A percentile compares a stretch with the other conserved stretches of the same genome.
These are phyloP conservation scores for Phyllostomus discolor DNA, from an alignment of 2,113 vertebrate species.

Conservation along the genomic window DNA sequence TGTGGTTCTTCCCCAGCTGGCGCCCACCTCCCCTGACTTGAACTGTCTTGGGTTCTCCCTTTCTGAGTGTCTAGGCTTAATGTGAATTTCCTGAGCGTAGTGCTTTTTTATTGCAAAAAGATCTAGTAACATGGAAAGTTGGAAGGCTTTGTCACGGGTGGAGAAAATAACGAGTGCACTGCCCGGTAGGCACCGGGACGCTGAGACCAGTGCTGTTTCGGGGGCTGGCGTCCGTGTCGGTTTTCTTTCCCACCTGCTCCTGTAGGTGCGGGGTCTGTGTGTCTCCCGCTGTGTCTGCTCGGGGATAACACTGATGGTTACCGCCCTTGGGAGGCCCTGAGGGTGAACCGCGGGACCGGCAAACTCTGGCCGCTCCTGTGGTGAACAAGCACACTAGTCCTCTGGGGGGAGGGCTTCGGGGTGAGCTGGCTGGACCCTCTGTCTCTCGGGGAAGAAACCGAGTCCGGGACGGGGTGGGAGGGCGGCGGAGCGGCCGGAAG, in stretches of 20 bases:
- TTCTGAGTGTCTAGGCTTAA: neutral
- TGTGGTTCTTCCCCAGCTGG: rapidly evolving
- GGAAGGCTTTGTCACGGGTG: rapidly evolving
- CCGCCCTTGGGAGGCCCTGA: neutral
- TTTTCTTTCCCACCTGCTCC: neutral
- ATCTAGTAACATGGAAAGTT: neutral
- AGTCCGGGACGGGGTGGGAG: neutral
- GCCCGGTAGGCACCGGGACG: neutral
- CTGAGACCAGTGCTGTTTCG: rapidly evolving
- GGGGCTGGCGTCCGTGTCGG: neutral
- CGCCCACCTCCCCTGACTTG: neutral
- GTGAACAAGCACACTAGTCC: rapidly evolving
- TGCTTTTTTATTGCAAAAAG: neutral
- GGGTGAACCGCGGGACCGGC: too few species aligned
- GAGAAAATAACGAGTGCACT: rapidly evolving
- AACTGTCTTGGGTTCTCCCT: neutral
- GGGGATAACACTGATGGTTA: rapidly evolving
- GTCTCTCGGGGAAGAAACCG: neutral
- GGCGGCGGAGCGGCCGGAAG: neutral
- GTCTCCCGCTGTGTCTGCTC: neutral
- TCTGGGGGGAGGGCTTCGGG: neutral
- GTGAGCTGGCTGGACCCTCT: neutral
- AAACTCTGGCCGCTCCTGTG: rapidly evolving
- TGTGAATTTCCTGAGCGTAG: neutral
- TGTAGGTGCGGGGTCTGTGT: neutral